Evolutionary conservation across 2,797 vertebrate genomes (phyloP), one percentile per base, ranked within the genome.

Genomic region (Periparus ater): DNA sequence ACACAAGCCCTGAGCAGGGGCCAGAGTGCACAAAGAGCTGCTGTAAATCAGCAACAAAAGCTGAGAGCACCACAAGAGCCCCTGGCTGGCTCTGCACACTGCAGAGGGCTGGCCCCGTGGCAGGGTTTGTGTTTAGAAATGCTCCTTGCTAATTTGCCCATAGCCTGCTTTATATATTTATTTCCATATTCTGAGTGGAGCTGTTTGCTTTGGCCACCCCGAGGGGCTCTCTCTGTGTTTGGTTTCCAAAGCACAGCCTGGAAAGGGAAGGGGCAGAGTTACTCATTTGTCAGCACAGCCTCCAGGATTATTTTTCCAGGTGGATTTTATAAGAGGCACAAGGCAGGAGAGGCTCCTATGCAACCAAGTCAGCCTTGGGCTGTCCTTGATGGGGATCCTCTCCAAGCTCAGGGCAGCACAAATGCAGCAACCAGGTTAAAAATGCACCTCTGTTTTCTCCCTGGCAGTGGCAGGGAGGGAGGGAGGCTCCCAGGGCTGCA

Each of bases 271-370:
- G 60, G 67, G 42, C 73, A 65, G 73, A 17, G 77, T 55, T 21
- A 7, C 44, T 79, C 63, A 15, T 73, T 54, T 79, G 63, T 60
- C 91, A 95, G 91, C 61, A 72, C 20, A 11, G 57, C 50, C 72
- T 21, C 54, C 4, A 2, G 75, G 67, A 82, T 65, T 89, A 53
- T 91, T 95, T 95, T 94, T 95, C 94, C 95, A 96, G 93, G 86
- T 93, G 93, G 67, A 12, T 88, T 95, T 89, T 74, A 5, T 29
- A 34, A 26, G 67, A 85, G 20, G 40, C 80, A 73, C 26, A 19
- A 79, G 65, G 87, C 78, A 83, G 84, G 75, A 93, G 42, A 53
- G 36, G 47, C 25, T 61, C 9, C 18, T 5, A 2, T 29, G 40
- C 26, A 68, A 12, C 27, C 0, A 2, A 32, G 53, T 15, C 0